phyloP scores from a whole-genome alignment of 2,888 invertebrate genomes.

The Bhutanitis thaidina region DNA sequence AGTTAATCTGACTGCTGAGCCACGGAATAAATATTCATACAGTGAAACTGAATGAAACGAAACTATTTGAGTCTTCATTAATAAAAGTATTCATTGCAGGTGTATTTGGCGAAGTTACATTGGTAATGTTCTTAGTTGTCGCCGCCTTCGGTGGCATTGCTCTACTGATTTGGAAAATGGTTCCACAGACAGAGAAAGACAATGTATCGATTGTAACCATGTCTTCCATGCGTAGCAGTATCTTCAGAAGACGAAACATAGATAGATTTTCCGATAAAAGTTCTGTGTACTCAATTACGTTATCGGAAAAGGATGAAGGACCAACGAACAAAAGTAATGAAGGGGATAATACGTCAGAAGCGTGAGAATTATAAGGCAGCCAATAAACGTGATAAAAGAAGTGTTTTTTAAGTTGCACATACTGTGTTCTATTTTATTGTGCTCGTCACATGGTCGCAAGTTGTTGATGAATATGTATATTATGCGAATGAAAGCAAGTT shows the following conservation, averaged over 20 bases:
- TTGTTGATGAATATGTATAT: slow-evolving; percentile 4
- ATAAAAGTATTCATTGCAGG: slow-evolving; percentile 45
- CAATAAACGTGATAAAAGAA: not conserved
- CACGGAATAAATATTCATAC: no score
- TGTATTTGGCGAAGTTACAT: slow-evolving; percentile 66
- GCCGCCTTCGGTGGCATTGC: slow-evolving; percentile 79
- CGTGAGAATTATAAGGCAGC: slow-evolving; percentile 38
- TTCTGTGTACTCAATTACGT: slow-evolving; percentile 70
- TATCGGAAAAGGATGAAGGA: slow-evolving; percentile 69
- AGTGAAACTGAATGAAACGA: no score
- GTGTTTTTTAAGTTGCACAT: slow-evolving; percentile 20
- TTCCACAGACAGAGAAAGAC: slow-evolving; percentile 74
- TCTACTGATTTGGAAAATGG: slow-evolving; percentile 77
- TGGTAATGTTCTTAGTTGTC: slow-evolving; percentile 80
- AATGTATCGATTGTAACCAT: slow-evolving; percentile 67
- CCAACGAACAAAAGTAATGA: slow-evolving; percentile 53
- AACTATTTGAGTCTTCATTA: no score
- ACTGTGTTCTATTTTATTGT: slow-evolving; percentile 17
- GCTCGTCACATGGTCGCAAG: slow-evolving; percentile 12
- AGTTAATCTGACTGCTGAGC: no score
- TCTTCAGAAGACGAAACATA: slow-evolving; percentile 61
- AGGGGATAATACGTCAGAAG: slow-evolving; percentile 74
- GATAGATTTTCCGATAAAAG: slow-evolving; percentile 69
- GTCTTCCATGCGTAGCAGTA: slow-evolving; percentile 60
- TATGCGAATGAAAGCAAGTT: not conserved